Percentiles rank a stretch among this genome's conserved stretches.
These are phyloP conservation scores for Monoplex corrugatus DNA, from an alignment of 2,888 invertebrate genomes.

Conservation along the genomic window DNA sequence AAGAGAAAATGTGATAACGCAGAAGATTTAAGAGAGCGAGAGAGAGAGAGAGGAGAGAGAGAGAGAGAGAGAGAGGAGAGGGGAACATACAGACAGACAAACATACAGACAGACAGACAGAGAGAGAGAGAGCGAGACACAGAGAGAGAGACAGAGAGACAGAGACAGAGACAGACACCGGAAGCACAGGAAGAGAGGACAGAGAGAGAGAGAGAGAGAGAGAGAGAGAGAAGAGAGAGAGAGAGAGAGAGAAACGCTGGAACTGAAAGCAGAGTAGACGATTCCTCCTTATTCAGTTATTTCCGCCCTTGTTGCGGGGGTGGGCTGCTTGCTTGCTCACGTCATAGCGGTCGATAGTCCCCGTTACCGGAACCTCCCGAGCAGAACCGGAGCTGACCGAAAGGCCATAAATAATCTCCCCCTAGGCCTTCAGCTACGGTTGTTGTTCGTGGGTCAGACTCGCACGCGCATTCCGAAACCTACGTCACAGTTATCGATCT, in stretches of 20 bases:
- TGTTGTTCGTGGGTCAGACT: background rate
- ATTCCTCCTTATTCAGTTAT: no score
- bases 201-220: background rate
- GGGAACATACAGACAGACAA: no score
- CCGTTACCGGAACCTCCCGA: background rate
- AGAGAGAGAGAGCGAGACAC: no score
- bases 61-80: no score
- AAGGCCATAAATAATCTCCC: no score
- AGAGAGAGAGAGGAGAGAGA: no score
- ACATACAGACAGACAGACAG: no score
- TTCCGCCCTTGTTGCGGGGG: background rate
- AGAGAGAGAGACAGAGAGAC: background rate
- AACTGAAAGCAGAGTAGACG: no score
- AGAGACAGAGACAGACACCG: background rate
- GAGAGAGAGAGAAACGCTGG: background rate
- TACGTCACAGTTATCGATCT: background rate
- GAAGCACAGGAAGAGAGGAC: no score
- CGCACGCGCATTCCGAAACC: background rate
- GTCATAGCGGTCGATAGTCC: background rate
- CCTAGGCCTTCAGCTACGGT: background rate
- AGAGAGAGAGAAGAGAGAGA: slow-evolving; percentile 1
- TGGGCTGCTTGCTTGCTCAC: background rate
- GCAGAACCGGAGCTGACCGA: background rate
- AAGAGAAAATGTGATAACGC: no score
- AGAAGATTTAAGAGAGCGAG: no score